phyloP scores from a whole-genome alignment of 2,113 vertebrate genomes.

The Notarius lentiginosus region DNA sequence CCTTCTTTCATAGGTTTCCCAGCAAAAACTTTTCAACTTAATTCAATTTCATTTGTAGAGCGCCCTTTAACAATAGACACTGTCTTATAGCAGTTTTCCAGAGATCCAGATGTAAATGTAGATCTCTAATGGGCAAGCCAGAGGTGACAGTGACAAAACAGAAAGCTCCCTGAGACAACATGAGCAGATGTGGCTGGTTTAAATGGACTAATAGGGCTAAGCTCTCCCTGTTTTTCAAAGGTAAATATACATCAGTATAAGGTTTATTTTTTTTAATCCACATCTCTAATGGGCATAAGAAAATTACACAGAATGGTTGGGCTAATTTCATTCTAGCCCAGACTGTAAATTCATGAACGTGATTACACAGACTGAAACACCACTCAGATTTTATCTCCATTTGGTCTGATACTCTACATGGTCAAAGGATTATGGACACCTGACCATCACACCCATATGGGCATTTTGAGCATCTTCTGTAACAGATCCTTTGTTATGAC shows the following conservation, averaged over 20 bases:
- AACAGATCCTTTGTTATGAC: background rate
- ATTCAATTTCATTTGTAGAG: background rate
- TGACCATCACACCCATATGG: background rate
- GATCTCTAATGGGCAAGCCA: background rate
- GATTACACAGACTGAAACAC: background rate
- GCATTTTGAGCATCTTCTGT: background rate
- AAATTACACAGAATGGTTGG: background rate
- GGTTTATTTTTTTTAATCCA: background rate
- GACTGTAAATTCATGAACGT: background rate
- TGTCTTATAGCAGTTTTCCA: background rate
- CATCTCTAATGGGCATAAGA: background rate
- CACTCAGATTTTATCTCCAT: background rate
- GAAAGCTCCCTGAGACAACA: background rate
- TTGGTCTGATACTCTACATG: background rate
- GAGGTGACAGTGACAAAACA: background rate
- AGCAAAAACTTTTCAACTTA: background rate
- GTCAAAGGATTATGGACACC: background rate
- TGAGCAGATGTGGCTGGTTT: background rate
- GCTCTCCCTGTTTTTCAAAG: background rate
- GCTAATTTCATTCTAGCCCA: background rate
- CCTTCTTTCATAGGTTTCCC: background rate
- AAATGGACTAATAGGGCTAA: background rate
- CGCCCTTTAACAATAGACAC: background rate
- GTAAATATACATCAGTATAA: background rate
- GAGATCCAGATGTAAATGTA: background rate